Percentiles rank a stretch among this genome's conserved stretches.
These are phyloP conservation scores for Eurosta solidaginis DNA, from an alignment of 1,140 invertebrate genomes.

Conservation along the genomic window DNA sequence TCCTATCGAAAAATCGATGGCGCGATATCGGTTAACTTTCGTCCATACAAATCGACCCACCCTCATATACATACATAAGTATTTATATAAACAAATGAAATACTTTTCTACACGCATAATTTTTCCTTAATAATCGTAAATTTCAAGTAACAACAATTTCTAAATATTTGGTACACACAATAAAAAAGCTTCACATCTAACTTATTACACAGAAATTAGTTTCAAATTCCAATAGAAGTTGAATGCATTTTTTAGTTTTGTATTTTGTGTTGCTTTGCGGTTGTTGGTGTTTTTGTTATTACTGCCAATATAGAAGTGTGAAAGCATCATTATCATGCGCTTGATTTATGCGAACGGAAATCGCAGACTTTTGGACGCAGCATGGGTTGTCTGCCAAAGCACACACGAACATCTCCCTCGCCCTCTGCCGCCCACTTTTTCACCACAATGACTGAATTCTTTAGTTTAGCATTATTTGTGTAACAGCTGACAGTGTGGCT, in stretches of 20 bases:
- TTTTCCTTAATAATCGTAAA: slow-evolving; percentile 1
- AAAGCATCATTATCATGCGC: slow-evolving; percentile 18
- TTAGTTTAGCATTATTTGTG: not conserved
- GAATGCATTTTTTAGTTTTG: too few relatives aligned
- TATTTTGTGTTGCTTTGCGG: not conserved
- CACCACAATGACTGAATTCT: not conserved
- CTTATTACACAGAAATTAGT: not conserved
- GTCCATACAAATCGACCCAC: too few relatives aligned
- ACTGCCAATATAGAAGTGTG: not conserved
- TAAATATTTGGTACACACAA: not conserved
- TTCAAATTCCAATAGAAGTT: slow-evolving; percentile 4
- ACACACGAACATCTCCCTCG: not conserved
- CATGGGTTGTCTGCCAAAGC: slow-evolving; percentile 1
- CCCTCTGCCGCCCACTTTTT: not conserved
- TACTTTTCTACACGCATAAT: slow-evolving; percentile 7
- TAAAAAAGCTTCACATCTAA: slow-evolving; percentile 16
- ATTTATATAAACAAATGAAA: slow-evolving; percentile 7
- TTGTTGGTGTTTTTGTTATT: not conserved
- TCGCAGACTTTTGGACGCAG: slow-evolving; percentile 20
- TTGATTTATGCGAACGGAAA: slow-evolving; percentile 14
- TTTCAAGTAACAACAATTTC: not conserved
- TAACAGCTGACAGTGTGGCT: slow-evolving; percentile 14
- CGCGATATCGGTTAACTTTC: too few relatives aligned
- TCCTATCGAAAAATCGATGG: too few relatives aligned
- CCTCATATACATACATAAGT: too few relatives aligned